phyloP scores from a whole-genome alignment of 92 coral and sea anemone genomes.

The Scolanthus callimorphus region DNA sequence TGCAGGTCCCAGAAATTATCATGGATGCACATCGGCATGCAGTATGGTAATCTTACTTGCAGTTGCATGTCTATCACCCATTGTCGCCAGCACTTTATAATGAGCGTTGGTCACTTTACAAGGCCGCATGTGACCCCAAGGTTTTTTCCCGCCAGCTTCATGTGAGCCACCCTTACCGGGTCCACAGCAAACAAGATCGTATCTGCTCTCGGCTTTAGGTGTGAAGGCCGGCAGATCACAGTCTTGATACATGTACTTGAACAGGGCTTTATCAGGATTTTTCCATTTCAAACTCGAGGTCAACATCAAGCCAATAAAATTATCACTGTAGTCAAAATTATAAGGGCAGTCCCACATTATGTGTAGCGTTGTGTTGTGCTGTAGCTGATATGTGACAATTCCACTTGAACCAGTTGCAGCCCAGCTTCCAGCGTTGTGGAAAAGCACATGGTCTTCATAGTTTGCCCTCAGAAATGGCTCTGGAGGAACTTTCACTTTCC shows the following conservation, averaged over 20 bases:
- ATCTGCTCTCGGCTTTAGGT: slow-evolving; percentile 22
- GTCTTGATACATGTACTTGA: slow-evolving; percentile 13
- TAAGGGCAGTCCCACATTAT: slow-evolving; percentile 42
- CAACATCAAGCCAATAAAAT: too few species aligned
- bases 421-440: slow-evolving; percentile 44
- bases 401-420: slow-evolving; percentile 44
- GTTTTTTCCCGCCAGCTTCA: too few species aligned
- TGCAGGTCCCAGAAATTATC: too few species aligned
- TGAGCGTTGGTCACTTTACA: slow-evolving; percentile 17
- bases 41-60: too few species aligned
- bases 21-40: too few species aligned
- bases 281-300: too few species aligned
- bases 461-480: slow-evolving; percentile 14
- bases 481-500: slow-evolving; percentile 33
- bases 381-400: slow-evolving; percentile 26
- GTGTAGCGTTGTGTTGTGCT: slow-evolving; percentile 24
- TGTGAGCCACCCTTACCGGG: slow-evolving; percentile 29
- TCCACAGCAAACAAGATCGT: slow-evolving; percentile 47
- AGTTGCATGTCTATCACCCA: too few species aligned
- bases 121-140: slow-evolving; percentile 26
- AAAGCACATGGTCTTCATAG: too few species aligned
- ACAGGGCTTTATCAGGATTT: slow-evolving; percentile 27
- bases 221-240: slow-evolving; percentile 7
- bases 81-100: slow-evolving; percentile 21
- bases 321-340: too few species aligned